A percentile compares a stretch with the other conserved stretches of the same genome.
Evolutionary conservation across 2,888 invertebrate genomes (phyloP).

Genomic region (Mythimna vitellina): DNA sequence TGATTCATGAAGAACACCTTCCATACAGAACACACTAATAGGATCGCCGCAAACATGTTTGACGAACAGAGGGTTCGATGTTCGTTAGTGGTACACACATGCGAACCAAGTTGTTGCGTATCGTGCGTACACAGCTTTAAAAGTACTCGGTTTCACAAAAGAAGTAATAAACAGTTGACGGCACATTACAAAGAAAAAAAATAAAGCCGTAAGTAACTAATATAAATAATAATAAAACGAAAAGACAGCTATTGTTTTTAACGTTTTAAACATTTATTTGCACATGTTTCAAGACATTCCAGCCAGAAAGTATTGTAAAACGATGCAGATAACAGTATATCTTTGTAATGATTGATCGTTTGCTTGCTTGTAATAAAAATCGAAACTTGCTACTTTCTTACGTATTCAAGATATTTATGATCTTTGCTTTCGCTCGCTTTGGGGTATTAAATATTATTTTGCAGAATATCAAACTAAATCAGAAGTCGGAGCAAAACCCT

Average conservation of each 20-base stretch:
- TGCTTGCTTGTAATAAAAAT: constrained; percentile 30
- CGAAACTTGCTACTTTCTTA: constrained; percentile 18
- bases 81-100: too few relatives aligned
- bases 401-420: constrained; percentile 16
- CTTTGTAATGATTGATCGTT: constrained; percentile 40
- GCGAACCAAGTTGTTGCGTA: too few relatives aligned
- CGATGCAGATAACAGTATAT: constrained; percentile 22
- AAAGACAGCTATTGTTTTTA: neutral
- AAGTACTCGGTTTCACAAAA: neutral
- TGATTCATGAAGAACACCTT: too few relatives aligned
- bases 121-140: neutral
- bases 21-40: too few relatives aligned
- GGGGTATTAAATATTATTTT: constrained; percentile 21
- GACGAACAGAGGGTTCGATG: too few relatives aligned
- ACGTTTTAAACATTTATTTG: too few relatives aligned
- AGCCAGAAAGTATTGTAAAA: constrained; percentile 10
- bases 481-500: constrained; percentile 1
- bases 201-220: neutral
- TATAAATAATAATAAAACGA: neutral
- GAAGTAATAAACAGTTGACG: neutral
- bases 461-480: constrained; percentile 7
- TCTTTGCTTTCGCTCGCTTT: constrained; percentile 6
- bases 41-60: too few relatives aligned
- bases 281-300: constrained; percentile 2
- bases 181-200: neutral